Base-by-base conservation (phyloP, 1,140 invertebrate species). In the Scaptomyza montana region DNA sequence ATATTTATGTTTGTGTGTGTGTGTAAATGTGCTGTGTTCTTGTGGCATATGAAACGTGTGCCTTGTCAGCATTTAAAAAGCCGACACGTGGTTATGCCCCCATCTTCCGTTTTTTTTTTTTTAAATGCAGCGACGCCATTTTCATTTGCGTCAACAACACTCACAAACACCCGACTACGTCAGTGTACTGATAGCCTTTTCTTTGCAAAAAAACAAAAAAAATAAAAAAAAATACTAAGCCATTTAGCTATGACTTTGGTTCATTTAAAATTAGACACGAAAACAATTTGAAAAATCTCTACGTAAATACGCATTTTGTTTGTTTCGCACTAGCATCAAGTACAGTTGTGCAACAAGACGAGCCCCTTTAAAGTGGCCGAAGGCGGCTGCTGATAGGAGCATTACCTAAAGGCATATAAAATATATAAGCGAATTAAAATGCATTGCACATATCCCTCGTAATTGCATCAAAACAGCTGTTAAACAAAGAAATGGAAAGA, bases 311-410 rank as follows among this genome's bases (percentile, higher is more conserved):
- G 28, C 67, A 61, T 63, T 80, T 67, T 45, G 56, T 47, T 45
- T 57, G 19, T 50, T 41, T 66, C 54, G 72, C 61, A 50, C 59
- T 63, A 77, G 71, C 59, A 49, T 36, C 56, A 74, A 74, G 81
- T 85, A 85, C 81, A 85, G 81, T 85, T 78, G 81, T 59, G 74
- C 80, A 51, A 85, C 62, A 80, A 51, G 81, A 67, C 81, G 82
- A 87, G 81, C 81, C 82, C 67, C 81, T 54, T 25, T 36, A 21
- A 33, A 53, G 25, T 12, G n/a, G 10, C 25, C 3, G n/a, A 5
- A 12, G 28, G 4, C 28, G 43, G 13, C 33, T 56, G 51, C 16
- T 19, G 30, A 13, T 8, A 12, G n/a, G 25, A 28, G 21, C 55
- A 59, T 65, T 65, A 46, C 16, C 62, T 47, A 12, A 54, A 53